phyloP scores from a whole-genome alignment of 2,113 vertebrate genomes.

The Terrapene triunguis region DNA sequence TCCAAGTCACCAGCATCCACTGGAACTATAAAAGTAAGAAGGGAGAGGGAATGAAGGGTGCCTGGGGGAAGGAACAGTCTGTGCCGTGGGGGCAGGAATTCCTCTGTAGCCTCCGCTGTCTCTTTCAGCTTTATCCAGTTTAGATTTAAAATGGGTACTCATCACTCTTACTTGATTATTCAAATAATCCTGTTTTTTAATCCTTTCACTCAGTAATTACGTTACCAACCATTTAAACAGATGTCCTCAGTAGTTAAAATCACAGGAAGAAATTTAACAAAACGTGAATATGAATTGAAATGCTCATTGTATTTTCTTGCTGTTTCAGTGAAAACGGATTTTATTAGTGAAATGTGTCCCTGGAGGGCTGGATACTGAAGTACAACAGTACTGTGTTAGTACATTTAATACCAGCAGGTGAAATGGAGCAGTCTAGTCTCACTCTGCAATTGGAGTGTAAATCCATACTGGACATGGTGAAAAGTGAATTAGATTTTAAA shows the following conservation, averaged over 20 bases:
- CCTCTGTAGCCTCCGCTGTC: not conserved
- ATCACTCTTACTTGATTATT: not conserved
- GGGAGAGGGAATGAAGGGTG: not conserved
- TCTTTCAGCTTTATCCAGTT: constrained; percentile 5
- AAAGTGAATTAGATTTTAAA: not conserved
- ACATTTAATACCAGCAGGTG: not conserved
- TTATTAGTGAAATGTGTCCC: not conserved
- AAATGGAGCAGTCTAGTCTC: not conserved
- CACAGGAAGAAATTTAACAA: not conserved
- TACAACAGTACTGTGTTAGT: not conserved
- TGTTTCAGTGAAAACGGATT: not conserved
- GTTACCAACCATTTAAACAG: not conserved
- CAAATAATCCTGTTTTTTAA: not conserved
- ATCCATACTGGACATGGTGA: not conserved
- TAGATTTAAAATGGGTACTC: not conserved
- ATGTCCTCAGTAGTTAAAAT: not conserved
- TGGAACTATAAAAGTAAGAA: constrained; percentile 99
- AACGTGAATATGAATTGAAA: not conserved
- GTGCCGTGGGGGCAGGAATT: not conserved
- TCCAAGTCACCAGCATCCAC: constrained; percentile 99
- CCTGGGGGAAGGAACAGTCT: not conserved
- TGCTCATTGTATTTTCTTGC: not conserved
- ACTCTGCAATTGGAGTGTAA: not conserved
- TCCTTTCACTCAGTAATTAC: not conserved
- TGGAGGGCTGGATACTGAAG: not conserved